Evolutionary conservation across 92 coral and sea anemone genomes (phyloP).

Genomic region (Epizoanthus illoricatus): DNA sequence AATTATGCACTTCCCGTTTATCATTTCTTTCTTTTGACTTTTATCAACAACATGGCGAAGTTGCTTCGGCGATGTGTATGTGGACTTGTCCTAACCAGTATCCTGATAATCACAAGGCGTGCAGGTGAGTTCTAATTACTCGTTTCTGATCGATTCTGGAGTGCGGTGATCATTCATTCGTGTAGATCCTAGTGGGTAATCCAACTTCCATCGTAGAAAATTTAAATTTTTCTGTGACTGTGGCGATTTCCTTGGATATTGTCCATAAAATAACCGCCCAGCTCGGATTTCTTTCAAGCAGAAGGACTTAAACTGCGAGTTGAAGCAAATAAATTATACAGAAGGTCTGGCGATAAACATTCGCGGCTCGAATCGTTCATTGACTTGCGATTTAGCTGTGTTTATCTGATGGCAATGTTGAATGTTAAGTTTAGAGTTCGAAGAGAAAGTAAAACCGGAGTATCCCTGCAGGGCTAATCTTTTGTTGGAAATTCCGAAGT

Average conservation of each 20-base stretch:
- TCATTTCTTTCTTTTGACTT: slow-evolving; percentile 22
- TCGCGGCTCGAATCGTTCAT: not conserved
- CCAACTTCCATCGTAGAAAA: not conserved
- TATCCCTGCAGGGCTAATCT: slow-evolving; percentile 4
- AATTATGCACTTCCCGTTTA: slow-evolving; percentile 35
- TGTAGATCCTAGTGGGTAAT: not conserved
- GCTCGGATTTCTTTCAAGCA: not conserved
- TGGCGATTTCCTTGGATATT: slow-evolving; percentile 5
- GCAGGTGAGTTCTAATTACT: slow-evolving; percentile 20
- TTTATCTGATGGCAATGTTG: not conserved
- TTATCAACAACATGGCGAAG: slow-evolving; percentile 30
- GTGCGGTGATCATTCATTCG: not conserved
- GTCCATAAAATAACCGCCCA: slow-evolving; percentile 1
- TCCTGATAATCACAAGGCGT: slow-evolving; percentile 8
- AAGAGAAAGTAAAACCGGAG: slow-evolving; percentile 6
- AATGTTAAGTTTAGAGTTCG: not conserved
- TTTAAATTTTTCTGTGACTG: not conserved
- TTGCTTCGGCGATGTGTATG: not conserved
- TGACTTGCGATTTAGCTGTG: slow-evolving; percentile 15
- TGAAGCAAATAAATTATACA: not conserved
- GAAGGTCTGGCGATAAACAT: not conserved
- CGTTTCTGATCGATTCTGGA: slow-evolving; percentile 4
- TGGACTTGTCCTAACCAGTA: slow-evolving; percentile 1
- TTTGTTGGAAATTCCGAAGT: slow-evolving; percentile 5
- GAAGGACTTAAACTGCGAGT: not conserved